Base-by-base conservation (phyloP, 2,888 invertebrate genomes). In the Lagria hirta region DNA sequence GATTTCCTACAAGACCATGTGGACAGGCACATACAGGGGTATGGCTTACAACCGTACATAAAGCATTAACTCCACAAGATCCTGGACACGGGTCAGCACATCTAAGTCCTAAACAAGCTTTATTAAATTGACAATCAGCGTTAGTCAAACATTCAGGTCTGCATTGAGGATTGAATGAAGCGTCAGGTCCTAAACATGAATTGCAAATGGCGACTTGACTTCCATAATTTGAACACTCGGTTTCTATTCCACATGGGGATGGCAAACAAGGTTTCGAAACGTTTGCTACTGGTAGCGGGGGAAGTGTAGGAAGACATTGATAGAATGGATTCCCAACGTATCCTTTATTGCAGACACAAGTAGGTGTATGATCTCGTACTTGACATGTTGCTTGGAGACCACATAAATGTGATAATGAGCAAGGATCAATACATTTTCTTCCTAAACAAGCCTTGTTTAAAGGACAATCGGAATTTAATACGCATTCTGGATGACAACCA, bases 131-230 rank as follows among this genome's bases (percentile, higher is more conserved):
- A 74, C 91, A 91, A 61, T 91, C 90, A 1, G 86, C 81, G 62
- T 84, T 86, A 8, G 84, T 78, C 32, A 91, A 72, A 71, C 92
- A 92, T 73, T 91, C 89, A 17, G 90, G 90, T 62, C 86, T 77
- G 57, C 91, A 91, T 17, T 79, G 77, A 14, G 87, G 84, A 69
- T 84, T 84, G 53, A 81, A 82, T 26, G 78, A 73, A 20, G 81
- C 79, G 53, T 81, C 79, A 1, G 82, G 78, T 24, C 84, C 82
- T 55, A 79, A 74, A 64, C 90, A 91, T n/a, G 81, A 78, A 68
- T 87, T 82, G 64, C 90, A 88, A 59, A 90, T 79, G 1, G 88
- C 90, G 22, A 88, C 81, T 62, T 86, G 82, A 60, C 82, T 80
- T 20, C 82, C 84, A 61, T 82, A 86, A 1, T 81, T 77, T 40